Evolutionary conservation across 2,797 vertebrate species (phyloP).

Genomic region (Gobio occitaniae): DNA sequence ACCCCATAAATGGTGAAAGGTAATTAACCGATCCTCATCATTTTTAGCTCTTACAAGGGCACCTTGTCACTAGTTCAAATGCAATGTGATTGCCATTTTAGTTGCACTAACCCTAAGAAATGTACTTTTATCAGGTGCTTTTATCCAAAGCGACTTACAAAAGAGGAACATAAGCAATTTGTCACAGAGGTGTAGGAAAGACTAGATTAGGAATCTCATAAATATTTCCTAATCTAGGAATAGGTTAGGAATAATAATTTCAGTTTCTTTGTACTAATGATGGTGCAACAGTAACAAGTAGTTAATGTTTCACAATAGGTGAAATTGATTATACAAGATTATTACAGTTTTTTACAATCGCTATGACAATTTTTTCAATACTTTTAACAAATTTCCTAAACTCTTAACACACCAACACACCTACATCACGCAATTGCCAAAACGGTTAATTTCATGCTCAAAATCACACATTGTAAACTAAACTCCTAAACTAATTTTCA

Average conservation of each 20-base stretch:
- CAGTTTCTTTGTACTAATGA: not conserved
- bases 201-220: not conserved
- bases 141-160: not conserved
- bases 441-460: no score
- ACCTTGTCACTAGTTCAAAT: not conserved
- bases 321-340: not conserved
- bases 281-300: not conserved
- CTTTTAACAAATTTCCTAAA: no score
- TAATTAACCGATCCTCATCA: not conserved
- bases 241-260: not conserved
- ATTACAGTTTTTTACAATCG: no score
- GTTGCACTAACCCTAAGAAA: not conserved
- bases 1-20: constrained; percentile 13
- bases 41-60: not conserved
- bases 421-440: no score
- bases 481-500: no score
- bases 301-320: not conserved
- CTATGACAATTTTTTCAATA: no score
- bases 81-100: not conserved
- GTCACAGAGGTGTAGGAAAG: not conserved
- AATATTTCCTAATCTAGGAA: no score
- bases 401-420: no score
- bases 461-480: no score
- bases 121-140: not conserved
- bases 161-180: not conserved